phyloP scores from a whole-genome alignment of 2,113 vertebrate genomes.

The Bagarius yarrelli region DNA sequence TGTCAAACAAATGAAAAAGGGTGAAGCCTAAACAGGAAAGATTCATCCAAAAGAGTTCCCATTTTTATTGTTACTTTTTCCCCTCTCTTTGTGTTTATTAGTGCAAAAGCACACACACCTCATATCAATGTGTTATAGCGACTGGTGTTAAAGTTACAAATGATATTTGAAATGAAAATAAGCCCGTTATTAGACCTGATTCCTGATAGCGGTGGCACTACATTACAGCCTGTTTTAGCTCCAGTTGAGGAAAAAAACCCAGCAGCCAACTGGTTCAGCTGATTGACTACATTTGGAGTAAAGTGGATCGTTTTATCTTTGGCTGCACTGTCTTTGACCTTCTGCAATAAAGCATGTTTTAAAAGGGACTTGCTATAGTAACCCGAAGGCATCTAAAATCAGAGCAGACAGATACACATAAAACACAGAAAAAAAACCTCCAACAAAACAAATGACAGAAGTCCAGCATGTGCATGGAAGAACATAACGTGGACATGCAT shows the following conservation, averaged over 20 bases:
- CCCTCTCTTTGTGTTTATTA: not conserved
- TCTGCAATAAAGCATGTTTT: slow-evolving; percentile 28
- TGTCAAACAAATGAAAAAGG: no score
- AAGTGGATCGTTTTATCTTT: not conserved
- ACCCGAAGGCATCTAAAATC: not conserved
- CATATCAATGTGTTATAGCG: not conserved
- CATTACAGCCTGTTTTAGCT: not conserved
- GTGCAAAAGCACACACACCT: not conserved
- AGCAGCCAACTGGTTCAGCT: not conserved
- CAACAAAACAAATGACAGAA: slow-evolving; percentile 28
- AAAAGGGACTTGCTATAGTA: slow-evolving; percentile 50
- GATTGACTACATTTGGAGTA: not conserved
- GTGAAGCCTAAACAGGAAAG: not conserved
- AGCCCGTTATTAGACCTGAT: not conserved
- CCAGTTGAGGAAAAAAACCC: not conserved
- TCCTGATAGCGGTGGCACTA: not conserved
- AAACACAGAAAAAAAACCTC: not conserved
- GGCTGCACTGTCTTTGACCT: not conserved
- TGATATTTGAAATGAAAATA: not conserved
- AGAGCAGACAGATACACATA: slow-evolving; percentile 7
- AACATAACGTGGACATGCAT: slow-evolving; percentile 4
- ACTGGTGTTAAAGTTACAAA: not conserved
- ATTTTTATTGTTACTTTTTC: not conserved
- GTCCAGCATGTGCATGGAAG: slow-evolving; percentile 33
- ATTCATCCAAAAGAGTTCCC: not conserved